phyloP scores from a whole-genome alignment of 2,797 vertebrate genomes.

The Meriones psammophilus region DNA sequence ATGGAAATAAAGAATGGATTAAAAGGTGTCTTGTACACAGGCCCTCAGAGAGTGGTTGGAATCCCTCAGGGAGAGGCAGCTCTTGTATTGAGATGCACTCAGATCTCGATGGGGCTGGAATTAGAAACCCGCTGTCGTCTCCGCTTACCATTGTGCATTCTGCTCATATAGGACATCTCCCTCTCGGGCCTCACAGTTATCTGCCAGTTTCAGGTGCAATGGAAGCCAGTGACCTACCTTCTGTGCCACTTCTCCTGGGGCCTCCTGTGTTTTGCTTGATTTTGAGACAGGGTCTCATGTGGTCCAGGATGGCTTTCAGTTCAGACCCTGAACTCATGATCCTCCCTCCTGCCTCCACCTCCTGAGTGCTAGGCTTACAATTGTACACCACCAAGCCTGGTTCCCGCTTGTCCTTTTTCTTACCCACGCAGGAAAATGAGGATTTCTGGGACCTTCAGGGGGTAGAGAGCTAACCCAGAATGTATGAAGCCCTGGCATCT shows the following conservation, averaged over 20 bases:
- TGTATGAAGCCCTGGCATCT: background rate
- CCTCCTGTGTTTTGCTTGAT: background rate
- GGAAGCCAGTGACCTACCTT: background rate
- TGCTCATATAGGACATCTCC: slow-evolving; percentile 8
- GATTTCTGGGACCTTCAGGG: background rate
- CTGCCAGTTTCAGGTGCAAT: background rate
- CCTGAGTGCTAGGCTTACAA: background rate
- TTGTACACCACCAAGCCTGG: background rate
- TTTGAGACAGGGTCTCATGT: background rate
- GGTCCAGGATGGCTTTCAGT: background rate
- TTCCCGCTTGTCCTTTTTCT: background rate
- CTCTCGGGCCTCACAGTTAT: background rate
- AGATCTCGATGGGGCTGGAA: background rate
- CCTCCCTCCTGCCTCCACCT: background rate
- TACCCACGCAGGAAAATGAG: slow-evolving; percentile 3
- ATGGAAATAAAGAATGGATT: slow-evolving; percentile 81
- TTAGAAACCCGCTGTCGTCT: slow-evolving; percentile 45
- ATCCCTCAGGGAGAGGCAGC: background rate
- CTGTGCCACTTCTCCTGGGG: slow-evolving; percentile 10
- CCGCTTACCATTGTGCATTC: background rate
- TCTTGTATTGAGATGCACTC: background rate
- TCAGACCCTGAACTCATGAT: background rate
- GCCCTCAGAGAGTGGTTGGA: background rate
- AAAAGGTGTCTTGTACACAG: slow-evolving; percentile 63
- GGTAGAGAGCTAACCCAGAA: background rate